Base-by-base conservation (phyloP, 2,888 invertebrate genomes). In the Kuschelorhynchus macadamiae region DNA sequence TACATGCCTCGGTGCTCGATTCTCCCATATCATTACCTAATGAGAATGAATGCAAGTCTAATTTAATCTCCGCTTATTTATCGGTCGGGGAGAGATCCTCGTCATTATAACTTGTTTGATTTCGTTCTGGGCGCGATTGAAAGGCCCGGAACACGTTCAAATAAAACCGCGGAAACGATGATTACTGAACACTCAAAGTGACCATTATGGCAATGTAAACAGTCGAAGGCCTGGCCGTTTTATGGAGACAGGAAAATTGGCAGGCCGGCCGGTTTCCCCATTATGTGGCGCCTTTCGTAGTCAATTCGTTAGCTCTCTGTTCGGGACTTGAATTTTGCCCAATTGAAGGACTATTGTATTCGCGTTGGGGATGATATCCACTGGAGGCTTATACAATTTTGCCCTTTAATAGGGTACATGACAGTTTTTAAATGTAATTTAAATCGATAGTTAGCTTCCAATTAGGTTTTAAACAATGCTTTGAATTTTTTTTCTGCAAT, bases 71-170 rank as follows among this genome's bases (percentile, higher is more conserved):
- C 8, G 16, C 18, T n/a, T 50, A 61, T 50, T 42, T 50, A 30
- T 50, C 12, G 8, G 33, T 17, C 30, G 17, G 46, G 12, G 18
- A 12, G 12, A 21, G 25, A 46, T 47, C 47, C 53, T 17, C 41
- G 47, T 64, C 56, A 64, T 64, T 64, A 66, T 66, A 66, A 66
- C 59, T 66, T 55, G 57, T 66, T 66, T 59, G 59, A 49, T 59
- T 66, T 66, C 52, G 59, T 36, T 12, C 57, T 50, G 53, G 36
- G 65, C 62, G 18, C 53, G 44, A 64, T 64, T 64, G 57, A 64
- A 64, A 64, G 57, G 60, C 30, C 32, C 12, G 18, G 18, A 14
- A 18, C 39, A 25, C 49, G 59, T 46, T 59, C 59, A 59, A 59
- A 59, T 59, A 59, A 59, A 59, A 36, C 59, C 47, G 59, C 59